phyloP scores from a whole-genome alignment of 2,113 vertebrate species.

The Puffinus mauretanicus region DNA sequence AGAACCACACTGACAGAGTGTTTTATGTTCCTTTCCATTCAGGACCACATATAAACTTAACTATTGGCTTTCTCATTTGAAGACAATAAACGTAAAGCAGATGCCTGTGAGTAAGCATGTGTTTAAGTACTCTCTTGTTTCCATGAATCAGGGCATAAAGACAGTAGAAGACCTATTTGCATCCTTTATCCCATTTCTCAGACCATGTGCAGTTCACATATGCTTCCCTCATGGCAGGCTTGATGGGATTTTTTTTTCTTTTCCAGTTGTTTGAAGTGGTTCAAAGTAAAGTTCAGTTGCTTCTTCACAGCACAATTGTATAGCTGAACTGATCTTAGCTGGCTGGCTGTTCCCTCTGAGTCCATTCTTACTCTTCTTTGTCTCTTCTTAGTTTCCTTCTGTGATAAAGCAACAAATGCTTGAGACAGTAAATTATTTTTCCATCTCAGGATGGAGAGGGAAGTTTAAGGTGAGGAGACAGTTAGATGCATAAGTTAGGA shows the following conservation, averaged over 20 bases:
- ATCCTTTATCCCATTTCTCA: conserved; percentile 18
- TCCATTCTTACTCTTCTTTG: background rate
- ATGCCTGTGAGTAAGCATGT: conserved; percentile 19
- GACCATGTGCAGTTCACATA: conserved; percentile 13
- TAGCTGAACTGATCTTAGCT: background rate
- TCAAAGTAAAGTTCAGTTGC: background rate
- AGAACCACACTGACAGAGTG: background rate
- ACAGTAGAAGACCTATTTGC: conserved; percentile 34
- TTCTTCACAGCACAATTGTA: background rate
- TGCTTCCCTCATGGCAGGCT: conserved; percentile 2
- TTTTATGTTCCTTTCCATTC: background rate
- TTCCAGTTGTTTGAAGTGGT: background rate
- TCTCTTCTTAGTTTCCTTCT: background rate
- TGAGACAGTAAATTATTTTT: background rate
- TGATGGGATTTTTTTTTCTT: background rate
- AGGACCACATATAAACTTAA: conserved; percentile 3
- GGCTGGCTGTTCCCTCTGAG: background rate
- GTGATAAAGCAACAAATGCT: background rate
- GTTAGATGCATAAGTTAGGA: background rate
- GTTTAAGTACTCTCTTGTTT: conserved; percentile 45
- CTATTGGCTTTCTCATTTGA: conserved; percentile 22
- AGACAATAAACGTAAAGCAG: conserved; percentile 17
- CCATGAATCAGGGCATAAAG: conserved; percentile 45
- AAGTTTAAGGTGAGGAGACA: background rate
- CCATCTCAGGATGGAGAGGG: fast-evolving